phyloP scores from a whole-genome alignment of 1,140 invertebrate genomes.

The Lepidurus packardi region DNA sequence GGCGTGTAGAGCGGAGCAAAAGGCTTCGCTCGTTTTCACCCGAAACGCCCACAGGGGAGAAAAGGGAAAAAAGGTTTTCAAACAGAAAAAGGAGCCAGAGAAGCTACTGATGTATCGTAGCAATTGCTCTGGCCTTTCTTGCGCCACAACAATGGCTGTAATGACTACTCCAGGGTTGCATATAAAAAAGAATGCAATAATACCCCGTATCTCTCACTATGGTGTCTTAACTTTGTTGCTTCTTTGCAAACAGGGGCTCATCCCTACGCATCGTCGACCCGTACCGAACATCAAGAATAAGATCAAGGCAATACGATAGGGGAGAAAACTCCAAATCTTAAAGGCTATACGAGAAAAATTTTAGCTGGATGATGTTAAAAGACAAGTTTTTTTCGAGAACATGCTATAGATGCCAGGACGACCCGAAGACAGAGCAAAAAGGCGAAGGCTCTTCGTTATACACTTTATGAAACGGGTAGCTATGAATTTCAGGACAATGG shows the following conservation, averaged over 20 bases:
- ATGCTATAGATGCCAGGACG: no score
- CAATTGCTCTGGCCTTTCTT: no score
- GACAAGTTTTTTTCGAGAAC: background rate
- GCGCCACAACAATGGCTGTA: no score
- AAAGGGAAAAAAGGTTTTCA: no score
- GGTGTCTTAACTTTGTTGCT: background rate
- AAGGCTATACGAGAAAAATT: background rate
- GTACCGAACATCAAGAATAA: background rate
- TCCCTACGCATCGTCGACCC: background rate
- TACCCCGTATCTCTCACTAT: background rate
- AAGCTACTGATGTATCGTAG: no score
- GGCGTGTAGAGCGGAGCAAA: no score
- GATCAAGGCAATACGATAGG: background rate
- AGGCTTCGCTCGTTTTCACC: no score
- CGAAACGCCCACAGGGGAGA: no score
- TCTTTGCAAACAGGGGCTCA: background rate
- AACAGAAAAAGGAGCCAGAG: no score
- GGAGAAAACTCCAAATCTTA: background rate
- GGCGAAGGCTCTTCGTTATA: background rate
- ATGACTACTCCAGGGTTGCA: no score
- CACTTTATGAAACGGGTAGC: background rate
- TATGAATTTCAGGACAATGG: background rate
- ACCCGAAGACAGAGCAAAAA: background rate
- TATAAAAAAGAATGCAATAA: no score
- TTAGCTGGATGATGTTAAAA: background rate